Evolutionary conservation across 2,888 invertebrate species (phyloP), one percentile per base, ranked within the genome.

Genomic region (Papilio gigon): DNA sequence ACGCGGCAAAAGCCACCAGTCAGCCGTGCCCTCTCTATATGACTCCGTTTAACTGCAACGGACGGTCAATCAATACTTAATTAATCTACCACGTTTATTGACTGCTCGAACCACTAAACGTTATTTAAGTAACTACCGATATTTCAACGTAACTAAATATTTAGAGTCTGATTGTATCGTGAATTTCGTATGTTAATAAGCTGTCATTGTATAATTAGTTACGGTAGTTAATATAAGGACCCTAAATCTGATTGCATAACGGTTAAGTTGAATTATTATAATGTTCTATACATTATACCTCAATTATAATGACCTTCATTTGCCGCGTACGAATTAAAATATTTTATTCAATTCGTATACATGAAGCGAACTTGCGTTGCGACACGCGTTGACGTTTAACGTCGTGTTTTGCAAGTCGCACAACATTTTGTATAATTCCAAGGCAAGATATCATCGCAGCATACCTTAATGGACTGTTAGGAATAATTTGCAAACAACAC

Each of bases 1-100:
- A 82, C 80, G 81, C 79, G 81, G 84, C 82, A 83, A 85, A 84
- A 83, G 85, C 80, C 79, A 75, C 82, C 82, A 86, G 86, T 88
- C 84, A 85, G 86, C 82, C 85, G 86, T 84, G 82, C 76, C 74
- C 73, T 73, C 73, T 70, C 74, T 58, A n/a, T n/a, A n/a, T n/a
- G 70, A 69, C 72, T 70, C 71, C 70, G 71, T 22, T 62, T 73
- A 73, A 74, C 78, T 75, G 79, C 81, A 84, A 84, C 83, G 83
- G 84, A 84, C 81, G 81, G 81, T 82, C 84, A 86, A 84, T 85
- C 83, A 80, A 86, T 85, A 83, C 79, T 84, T 82, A 53, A 62
- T 67, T 42, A 33, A 56, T n/a, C 53, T 56, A 42, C 56, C 42
- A 42, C 25, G 76, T 74, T 76, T 75, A 78, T 78, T 76, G 53